A percentile compares a stretch with the other conserved stretches of the same genome.
These are phyloP conservation scores for Eupithecia subfuscata DNA, from an alignment of 2,888 invertebrate genomes.

Conservation along the genomic window DNA sequence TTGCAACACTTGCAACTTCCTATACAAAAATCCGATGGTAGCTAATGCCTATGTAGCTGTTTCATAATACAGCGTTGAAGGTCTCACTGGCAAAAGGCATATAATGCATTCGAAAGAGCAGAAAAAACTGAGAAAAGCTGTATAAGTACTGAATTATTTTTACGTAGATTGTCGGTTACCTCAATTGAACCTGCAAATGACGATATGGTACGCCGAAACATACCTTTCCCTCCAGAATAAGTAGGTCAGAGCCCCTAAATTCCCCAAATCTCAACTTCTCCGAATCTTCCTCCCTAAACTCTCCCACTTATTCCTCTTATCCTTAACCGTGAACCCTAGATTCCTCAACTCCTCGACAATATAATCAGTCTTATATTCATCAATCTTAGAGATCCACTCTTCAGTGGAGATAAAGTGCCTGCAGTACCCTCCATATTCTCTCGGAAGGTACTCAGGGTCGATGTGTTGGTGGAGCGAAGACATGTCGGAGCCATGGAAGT, in stretches of 20 bases:
- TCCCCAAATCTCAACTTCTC: background rate
- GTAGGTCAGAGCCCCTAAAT: background rate
- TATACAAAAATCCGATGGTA: background rate
- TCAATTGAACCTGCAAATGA: no score
- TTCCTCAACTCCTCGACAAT: constrained; percentile 85
- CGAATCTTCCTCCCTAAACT: background rate
- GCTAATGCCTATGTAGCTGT: background rate
- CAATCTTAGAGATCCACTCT: constrained; percentile 85
- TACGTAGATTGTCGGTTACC: no score
- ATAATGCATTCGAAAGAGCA: no score
- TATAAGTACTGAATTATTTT: no score
- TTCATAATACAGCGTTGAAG: background rate
- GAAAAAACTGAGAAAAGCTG: no score
- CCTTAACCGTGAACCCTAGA: constrained; percentile 80
- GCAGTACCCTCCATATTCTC: constrained; percentile 78
- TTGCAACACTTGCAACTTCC: constrained; percentile 4
- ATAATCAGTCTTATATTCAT: constrained; percentile 77
- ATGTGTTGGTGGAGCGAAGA: constrained; percentile 70
- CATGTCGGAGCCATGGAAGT: constrained; percentile 74
- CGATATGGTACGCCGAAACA: background rate
- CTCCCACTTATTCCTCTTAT: constrained; percentile 13
- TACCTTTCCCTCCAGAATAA: background rate
- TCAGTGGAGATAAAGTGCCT: constrained; percentile 82
- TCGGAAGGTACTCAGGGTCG: constrained; percentile 67
- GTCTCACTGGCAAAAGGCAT: background rate